Evolutionary conservation across 2,113 vertebrate genomes (phyloP).

Genomic region (Cyanoliseus patagonus): DNA sequence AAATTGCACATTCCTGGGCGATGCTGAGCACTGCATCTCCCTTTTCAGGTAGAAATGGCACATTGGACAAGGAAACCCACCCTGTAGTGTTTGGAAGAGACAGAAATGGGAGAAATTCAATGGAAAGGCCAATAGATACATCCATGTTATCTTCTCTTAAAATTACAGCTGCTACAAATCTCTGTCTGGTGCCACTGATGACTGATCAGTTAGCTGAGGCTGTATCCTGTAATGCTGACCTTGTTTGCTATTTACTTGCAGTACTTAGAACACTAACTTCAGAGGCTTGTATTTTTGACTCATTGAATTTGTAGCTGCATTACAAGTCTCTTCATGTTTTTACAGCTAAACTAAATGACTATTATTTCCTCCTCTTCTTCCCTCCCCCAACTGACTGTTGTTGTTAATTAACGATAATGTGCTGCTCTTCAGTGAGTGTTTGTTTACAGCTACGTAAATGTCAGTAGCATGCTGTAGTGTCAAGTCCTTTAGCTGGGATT

Average conservation of each 20-base stretch:
- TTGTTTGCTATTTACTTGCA: neutral
- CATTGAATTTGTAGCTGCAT: neutral
- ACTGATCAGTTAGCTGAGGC: neutral
- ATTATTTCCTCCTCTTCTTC: constrained; percentile 19
- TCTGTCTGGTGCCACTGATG: neutral
- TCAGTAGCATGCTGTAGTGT: constrained; percentile 21
- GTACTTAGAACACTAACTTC: neutral
- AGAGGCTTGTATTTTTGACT: neutral
- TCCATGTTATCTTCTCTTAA: neutral
- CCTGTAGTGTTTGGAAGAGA: neutral
- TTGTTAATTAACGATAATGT: constrained; percentile 52
- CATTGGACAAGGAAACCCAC: neutral
- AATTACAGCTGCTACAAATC: neutral
- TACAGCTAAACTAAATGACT: constrained; percentile 10
- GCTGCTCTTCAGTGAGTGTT: constrained; percentile 55
- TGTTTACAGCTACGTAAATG: constrained; percentile 54
- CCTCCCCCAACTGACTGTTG: neutral
- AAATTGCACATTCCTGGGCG: accelerated
- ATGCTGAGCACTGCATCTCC: neutral
- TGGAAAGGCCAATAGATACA: neutral
- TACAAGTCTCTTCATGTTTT: neutral
- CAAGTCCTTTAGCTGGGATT: neutral
- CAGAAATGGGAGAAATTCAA: neutral
- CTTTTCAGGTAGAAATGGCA: neutral
- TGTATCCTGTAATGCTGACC: accelerated